These are phyloP conservation scores for Xanthia togata DNA, from an alignment of 2,888 invertebrate species.

Conservation along the genomic window DNA sequence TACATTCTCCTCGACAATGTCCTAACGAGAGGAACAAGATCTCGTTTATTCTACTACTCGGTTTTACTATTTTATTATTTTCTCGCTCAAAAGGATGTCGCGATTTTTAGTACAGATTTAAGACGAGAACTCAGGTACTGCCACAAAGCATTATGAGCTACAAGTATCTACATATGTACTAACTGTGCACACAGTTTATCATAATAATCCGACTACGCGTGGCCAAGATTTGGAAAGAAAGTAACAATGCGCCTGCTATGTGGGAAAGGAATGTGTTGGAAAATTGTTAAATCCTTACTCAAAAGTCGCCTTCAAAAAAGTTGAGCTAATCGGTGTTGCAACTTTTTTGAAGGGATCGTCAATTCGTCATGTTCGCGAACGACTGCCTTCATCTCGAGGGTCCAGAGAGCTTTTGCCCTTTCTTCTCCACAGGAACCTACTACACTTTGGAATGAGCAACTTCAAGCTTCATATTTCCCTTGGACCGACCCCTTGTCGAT, in stretches of 20 bases:
- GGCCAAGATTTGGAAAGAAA: neutral
- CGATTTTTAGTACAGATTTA: neutral
- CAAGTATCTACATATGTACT: too few species aligned
- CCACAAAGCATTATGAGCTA: neutral
- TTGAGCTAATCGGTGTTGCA: neutral
- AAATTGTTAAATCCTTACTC: neutral
- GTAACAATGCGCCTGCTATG: neutral
- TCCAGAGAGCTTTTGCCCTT: neutral
- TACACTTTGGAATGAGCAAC: too few species aligned
- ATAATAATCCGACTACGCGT: neutral
- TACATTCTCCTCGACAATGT: constrained; percentile 9
- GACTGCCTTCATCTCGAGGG: neutral
- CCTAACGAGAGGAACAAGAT: constrained; percentile 17
- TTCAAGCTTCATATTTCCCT: too few species aligned
- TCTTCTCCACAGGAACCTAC: neutral
- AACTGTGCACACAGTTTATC: neutral
- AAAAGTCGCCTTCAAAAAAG: neutral
- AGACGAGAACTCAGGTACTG: neutral
- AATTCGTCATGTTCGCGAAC: neutral
- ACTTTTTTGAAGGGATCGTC: neutral
- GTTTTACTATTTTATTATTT: constrained; percentile 8
- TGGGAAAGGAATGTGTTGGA: neutral
- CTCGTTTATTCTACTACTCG: constrained; percentile 23
- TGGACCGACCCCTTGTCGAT: too few species aligned
- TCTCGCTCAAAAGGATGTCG: neutral